These are phyloP conservation scores for Camelus dromedarius DNA, from an alignment of 2,113 vertebrate genomes.

Conservation along the genomic window DNA sequence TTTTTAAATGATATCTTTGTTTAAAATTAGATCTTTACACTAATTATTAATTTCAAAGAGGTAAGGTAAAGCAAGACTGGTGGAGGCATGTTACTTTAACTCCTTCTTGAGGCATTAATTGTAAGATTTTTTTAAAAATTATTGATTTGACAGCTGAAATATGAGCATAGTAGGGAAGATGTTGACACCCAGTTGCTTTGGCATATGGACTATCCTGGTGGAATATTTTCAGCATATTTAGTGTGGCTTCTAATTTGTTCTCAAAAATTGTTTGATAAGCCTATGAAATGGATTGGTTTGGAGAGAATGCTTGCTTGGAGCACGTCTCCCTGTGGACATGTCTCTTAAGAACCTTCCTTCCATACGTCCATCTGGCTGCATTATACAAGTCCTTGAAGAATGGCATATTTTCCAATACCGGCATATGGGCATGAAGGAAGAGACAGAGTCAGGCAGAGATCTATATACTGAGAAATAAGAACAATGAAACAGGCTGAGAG, in stretches of 20 bases:
- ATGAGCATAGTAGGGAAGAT: slow-evolving; percentile 26
- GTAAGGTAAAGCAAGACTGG: not conserved
- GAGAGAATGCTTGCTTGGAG: not conserved
- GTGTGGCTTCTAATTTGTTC: slow-evolving; percentile 37
- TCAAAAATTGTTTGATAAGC: not conserved
- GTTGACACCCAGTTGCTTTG: slow-evolving; percentile 38
- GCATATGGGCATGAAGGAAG: not conserved
- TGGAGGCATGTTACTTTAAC: not conserved
- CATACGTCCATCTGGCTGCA: not conserved
- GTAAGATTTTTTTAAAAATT: not conserved
- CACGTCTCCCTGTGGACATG: not conserved
- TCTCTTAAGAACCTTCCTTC: not conserved
- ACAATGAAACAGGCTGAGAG: not conserved
- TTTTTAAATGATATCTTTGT: not conserved
- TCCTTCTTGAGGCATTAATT: not conserved
- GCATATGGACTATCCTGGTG: not conserved
- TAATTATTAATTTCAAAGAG: slow-evolving; percentile 28
- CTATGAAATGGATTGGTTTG: slow-evolving; percentile 13
- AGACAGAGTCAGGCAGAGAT: not conserved
- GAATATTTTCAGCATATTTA: slow-evolving; percentile 58
- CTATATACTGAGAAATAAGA: not conserved
- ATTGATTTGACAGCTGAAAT: slow-evolving; percentile 32
- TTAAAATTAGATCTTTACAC: not conserved
- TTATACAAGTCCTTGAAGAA: slow-evolving; percentile 41
- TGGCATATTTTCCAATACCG: not conserved